Evolutionary conservation across 2,113 vertebrate species (phyloP), one percentile per base, ranked within the genome.

Genomic region (Haemorhous mexicanus): DNA sequence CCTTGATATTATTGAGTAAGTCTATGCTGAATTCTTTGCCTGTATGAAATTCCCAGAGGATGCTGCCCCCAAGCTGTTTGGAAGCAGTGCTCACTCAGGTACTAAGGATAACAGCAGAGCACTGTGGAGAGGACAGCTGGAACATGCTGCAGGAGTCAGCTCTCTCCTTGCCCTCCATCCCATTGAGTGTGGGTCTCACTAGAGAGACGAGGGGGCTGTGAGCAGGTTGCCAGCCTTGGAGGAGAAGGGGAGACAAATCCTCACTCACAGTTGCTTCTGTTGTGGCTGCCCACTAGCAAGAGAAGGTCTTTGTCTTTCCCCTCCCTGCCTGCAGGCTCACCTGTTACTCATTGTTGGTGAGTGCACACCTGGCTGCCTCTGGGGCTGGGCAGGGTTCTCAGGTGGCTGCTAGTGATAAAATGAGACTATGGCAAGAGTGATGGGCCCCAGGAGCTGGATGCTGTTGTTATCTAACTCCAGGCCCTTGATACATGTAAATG

Each of bases 181-280:
- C 35, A n/a, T 11, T 35, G 20, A 11, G 7, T 11, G 15, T 53
- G 27, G 8, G 19, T 79, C 37, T 50, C 33, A 58, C 13, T 24
- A 23, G 47, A 67, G 53, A 16, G 44, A 32, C 0, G 1, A 58
- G 15, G 5, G 6, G 43, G 6, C 23, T 8, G 7, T 63, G n/a
- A 83, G 13, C 27, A 72, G 61, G 56, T 37, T 47, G 30, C 18
- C 20, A 37, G 52, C 18, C 32, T 46, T 8, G 20, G 68, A 73
- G 53, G 58, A 46, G 26, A 39, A 79, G 8, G 8, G 14, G 18
- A 89, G 47, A 33, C 26, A 80, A 76, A 86, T 26, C 13, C 44
- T 63, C 16, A 14, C 9, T 46, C 2, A 3, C 39, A 20, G 13
- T 33, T 90, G 24, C 7, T 39, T 66, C 27, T 85, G 32, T 52